Evolutionary conservation across 1,140 invertebrate genomes (phyloP).

Genomic region (Hyles euphorbiae): DNA sequence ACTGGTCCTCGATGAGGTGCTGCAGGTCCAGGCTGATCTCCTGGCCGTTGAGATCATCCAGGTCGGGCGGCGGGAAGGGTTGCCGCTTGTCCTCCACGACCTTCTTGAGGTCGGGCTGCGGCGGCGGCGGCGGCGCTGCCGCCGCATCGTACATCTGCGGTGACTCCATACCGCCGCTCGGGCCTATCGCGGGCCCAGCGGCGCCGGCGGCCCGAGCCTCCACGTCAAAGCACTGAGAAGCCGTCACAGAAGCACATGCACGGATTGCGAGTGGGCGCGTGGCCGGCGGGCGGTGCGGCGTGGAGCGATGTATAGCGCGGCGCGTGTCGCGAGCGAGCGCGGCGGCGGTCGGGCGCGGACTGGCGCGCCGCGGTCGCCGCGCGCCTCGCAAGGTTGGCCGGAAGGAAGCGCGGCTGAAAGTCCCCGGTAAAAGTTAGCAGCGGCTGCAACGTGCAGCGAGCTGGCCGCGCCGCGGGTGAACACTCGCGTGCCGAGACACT

Average conservation of each 20-base stretch:
- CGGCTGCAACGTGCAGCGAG: too few species aligned
- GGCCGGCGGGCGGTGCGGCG: constrained; percentile 11
- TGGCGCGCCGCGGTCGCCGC: constrained; percentile 41
- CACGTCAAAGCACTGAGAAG: constrained; percentile 66
- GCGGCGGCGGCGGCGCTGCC: constrained; percentile 71
- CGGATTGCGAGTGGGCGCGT: constrained; percentile 40
- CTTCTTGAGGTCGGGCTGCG: constrained; percentile 72
- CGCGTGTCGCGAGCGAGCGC: constrained; percentile 34
- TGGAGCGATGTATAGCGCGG: constrained; percentile 28
- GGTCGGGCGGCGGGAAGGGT: constrained; percentile 84
- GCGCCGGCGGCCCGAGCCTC: constrained; percentile 59
- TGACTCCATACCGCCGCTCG: constrained; percentile 79
- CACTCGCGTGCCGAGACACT: too few species aligned
- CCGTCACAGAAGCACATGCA: constrained; percentile 63
- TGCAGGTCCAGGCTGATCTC: constrained; percentile 93
- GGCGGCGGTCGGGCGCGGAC: constrained; percentile 53
- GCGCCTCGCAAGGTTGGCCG: constrained; percentile 57
- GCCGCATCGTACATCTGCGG: constrained; percentile 83
- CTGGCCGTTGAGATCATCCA: constrained; percentile 90
- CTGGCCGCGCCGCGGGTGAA: too few species aligned
- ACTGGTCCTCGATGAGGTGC: constrained; percentile 93
- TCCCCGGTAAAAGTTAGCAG: constrained; percentile 61
- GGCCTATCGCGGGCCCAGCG: constrained; percentile 63
- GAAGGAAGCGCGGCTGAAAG: constrained; percentile 69
- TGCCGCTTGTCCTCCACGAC: constrained; percentile 64